phyloP scores from a whole-genome alignment of 2,797 vertebrate genomes.

The Eulemur coronatus region DNA sequence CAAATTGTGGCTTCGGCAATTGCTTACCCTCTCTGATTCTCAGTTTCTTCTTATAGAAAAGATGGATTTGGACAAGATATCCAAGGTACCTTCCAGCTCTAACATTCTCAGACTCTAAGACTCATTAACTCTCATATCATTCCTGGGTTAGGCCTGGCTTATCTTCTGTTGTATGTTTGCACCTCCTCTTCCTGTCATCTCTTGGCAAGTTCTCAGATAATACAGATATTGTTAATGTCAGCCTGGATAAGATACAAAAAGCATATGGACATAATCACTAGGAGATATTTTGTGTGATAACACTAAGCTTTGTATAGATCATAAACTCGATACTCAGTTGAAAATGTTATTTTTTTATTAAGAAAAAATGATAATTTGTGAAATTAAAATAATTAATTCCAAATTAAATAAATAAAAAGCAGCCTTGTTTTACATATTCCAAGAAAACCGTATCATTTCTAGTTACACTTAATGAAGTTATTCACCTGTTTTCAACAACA shows the following conservation, averaged over 20 bases:
- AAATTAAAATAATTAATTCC: neutral
- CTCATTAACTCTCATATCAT: neutral
- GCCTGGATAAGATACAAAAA: neutral
- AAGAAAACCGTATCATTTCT: neutral
- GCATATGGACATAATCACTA: neutral
- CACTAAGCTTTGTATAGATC: neutral
- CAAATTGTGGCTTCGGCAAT: neutral
- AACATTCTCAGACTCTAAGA: neutral
- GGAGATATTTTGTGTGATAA: neutral
- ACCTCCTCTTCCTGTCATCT: neutral
- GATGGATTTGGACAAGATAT: neutral
- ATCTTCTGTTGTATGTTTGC: fast-evolving
- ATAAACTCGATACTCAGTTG: neutral
- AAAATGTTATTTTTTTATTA: neutral
- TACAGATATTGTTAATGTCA: neutral
- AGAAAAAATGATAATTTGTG: neutral
- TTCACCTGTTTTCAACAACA: neutral
- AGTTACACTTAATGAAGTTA: neutral
- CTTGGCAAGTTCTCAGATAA: neutral
- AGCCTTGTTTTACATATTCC: neutral
- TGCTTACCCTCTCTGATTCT: neutral
- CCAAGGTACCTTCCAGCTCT: neutral
- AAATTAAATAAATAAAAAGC: neutral
- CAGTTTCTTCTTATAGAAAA: neutral
- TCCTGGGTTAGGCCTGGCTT: neutral